Evolutionary conservation across 2,113 vertebrate species (phyloP), one percentile per base, ranked within the genome.

Genomic region (Cynocephalus volans): DNA sequence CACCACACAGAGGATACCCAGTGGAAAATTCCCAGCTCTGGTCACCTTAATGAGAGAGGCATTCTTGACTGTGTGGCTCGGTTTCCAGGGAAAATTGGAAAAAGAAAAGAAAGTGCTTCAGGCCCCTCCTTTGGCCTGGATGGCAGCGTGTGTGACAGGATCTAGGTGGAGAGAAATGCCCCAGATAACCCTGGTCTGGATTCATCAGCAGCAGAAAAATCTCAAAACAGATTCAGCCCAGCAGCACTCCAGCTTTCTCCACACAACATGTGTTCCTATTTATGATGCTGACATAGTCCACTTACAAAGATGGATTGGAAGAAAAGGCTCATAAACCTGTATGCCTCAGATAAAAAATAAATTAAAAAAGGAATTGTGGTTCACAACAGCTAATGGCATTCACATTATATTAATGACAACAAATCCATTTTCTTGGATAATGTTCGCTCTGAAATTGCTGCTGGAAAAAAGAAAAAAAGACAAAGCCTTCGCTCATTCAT

Each of bases 31-130:
- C 80, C 83, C 36, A 26, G 60, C 91, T 89, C 89, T 36, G 4
- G 92, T 95, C 90, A 88, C 21, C 56, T 93, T 75, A 50, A 76
- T 0, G 41, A 97, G 77, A 77, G 56, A 54, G 50, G 65, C 79
- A 62, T 79, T 97, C 86, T 76, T 33, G 67, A 21, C 54, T 72
- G 60, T 67, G 33, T 67, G 79, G 52, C 89, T 88, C 6, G 36
- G 81, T 75, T 97, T 97, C 79, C 36, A 80, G 58, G 87, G 80
- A 88, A 75, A 85, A 93, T 86, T 26, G 54, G 81, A 85, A 90
- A 94, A 50, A 91, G 10, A 84, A 70, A 76, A 90, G 69, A 54
- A 17, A 91, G 33, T 14, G 11, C 28, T 82, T 91, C 8, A 13
- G 14, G 10, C 19, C 54, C 26, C 45, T 82, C 14, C 69, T 86